These are phyloP conservation scores for Proisotoma minuta DNA, from an alignment of 2,888 invertebrate genomes.

Conservation along the genomic window DNA sequence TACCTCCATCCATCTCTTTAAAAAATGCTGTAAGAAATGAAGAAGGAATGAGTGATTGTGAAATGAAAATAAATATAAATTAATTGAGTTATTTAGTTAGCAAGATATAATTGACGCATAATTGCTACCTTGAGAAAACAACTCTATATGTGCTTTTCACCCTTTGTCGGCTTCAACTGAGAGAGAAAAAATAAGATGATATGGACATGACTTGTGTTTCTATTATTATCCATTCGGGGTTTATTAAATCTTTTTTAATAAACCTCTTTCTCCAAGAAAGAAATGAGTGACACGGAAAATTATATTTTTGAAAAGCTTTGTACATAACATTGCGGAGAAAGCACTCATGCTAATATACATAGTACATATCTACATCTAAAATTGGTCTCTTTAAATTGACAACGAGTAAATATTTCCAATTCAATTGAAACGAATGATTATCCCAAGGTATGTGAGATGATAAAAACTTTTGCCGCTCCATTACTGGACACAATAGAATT, in stretches of 20 bases:
- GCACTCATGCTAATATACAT: too few relatives aligned
- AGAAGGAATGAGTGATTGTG: not conserved
- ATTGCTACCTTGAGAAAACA: constrained; percentile 43
- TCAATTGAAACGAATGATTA: too few relatives aligned
- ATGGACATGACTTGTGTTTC: too few relatives aligned
- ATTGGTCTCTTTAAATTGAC: too few relatives aligned
- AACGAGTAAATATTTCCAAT: too few relatives aligned
- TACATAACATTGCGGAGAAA: too few relatives aligned
- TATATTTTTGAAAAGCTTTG: too few relatives aligned
- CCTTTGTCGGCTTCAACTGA: constrained; percentile 25
- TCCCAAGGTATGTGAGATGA: too few relatives aligned
- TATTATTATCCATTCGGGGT: not conserved
- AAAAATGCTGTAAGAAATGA: not conserved
- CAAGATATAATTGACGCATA: constrained; percentile 42
- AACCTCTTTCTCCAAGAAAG: constrained; percentile 15
- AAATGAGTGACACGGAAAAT: constrained; percentile 12
- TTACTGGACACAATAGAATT: constrained; percentile 2
- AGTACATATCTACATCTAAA: too few relatives aligned
- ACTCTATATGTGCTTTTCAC: constrained; percentile 31
- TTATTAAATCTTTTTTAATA: not conserved
- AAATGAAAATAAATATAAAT: constrained; percentile 37
- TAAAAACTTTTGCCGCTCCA: constrained; percentile 6
- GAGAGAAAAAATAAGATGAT: too few relatives aligned
- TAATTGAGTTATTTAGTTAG: constrained; percentile 44
- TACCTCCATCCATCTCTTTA: not conserved